These are phyloP conservation scores for Porites lobata DNA, from an alignment of 92 coral and sea anemone genomes.

Conservation along the genomic window DNA sequence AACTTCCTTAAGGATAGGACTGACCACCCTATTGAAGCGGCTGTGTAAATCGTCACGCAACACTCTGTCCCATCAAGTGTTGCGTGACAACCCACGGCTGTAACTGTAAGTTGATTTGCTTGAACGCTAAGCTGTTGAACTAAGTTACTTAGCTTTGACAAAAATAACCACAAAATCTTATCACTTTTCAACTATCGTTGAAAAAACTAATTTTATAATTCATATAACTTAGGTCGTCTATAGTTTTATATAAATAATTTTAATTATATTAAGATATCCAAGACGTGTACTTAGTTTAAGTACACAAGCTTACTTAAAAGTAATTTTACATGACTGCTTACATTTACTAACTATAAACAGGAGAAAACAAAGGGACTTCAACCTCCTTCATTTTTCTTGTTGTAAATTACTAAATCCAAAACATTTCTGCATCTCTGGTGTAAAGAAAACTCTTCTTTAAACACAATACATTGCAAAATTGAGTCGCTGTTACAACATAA, in stretches of 20 bases:
- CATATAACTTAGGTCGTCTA: conserved; percentile 19
- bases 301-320: not conserved
- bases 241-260: conserved; percentile 22
- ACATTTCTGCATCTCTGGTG: too few species aligned
- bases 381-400: too few species aligned
- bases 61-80: not conserved
- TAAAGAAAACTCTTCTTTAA: too few species aligned
- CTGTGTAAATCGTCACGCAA: not conserved
- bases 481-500: too few species aligned
- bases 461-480: too few species aligned
- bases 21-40: not conserved
- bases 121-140: not conserved
- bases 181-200: not conserved
- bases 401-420: too few species aligned
- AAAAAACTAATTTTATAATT: conserved; percentile 4
- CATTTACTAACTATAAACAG: too few species aligned
- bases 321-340: too few species aligned
- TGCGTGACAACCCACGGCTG: not conserved
- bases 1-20: not conserved
- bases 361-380: too few species aligned
- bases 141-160: not conserved
- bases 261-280: conserved; percentile 10
- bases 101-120: too few species aligned
- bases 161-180: not conserved
- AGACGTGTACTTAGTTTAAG: not conserved